Evolutionary conservation across 2,797 vertebrate genomes (phyloP), one percentile per base, ranked within the genome.

Genomic region (Gymnoscopelus microlampas): DNA sequence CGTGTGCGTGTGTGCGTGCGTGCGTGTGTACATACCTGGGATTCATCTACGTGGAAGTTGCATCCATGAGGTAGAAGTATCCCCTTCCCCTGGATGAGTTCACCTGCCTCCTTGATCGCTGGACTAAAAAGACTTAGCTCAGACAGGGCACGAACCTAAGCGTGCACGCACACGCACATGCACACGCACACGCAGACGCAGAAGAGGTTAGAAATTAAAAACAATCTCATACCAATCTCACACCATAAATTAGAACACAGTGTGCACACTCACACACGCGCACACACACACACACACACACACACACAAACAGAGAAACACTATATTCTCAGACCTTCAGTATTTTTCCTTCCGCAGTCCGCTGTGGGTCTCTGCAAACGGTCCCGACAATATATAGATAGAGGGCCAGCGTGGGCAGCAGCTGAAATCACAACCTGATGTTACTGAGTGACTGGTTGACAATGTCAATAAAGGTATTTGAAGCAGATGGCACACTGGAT

Each of bases 371-470:
- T 84, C 92, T 94, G 85, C 97, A 98, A 78, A 97, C 81, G 64
- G 84, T 91, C 63, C 91, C 94, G 68, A 95, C 95, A 83, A 97
- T 83, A 83, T 99, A 93, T 9, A 96, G 91, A 76, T 96, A 96
- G 64, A 99, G 88, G 9, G 94, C 88, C 65, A 98, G 83, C 14
- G 96, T 57, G 24, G 98, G 98, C 80, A 99, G 91, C 71, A 95
- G 81, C 98, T 99, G 88, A 19, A 91, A 88, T 59, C 23, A 75
- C 47, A 63, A 54, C 14, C 11, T 15, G 23, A 8, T 10, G 8
- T 44, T 44, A 44, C 39, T 9, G 39, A 44, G 7, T 44, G 39
- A 44, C 6, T 44, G 7, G 2, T 39, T 39, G 35, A 39, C 35
- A 39, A 39, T 32, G 29, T 32, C 29, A 32, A 32, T 1, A 35